Conservation (phyloP, 2,113 vertebrate genomes). For the Vidua chalybeata region DNA sequence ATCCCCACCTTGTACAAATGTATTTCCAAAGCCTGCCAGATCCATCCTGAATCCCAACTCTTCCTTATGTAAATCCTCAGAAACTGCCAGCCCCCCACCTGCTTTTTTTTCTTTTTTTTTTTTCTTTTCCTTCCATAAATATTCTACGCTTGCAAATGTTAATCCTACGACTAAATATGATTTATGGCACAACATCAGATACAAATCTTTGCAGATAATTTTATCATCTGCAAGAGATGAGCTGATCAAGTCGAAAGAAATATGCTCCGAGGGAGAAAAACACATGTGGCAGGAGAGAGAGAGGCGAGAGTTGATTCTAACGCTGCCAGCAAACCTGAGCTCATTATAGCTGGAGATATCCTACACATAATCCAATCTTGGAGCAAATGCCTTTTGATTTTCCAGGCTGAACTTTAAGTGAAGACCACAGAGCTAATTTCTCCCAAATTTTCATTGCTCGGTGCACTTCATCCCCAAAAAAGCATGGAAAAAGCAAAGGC, state of each 20-base stretch:
- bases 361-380: slow-evolving; percentile 1
- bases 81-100: background rate
- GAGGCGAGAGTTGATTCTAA: slow-evolving; percentile 12
- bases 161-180: slow-evolving; percentile 19
- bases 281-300: background rate
- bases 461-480: background rate
- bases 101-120: background rate
- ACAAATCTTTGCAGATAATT: slow-evolving; percentile 46
- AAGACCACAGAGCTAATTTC: background rate
- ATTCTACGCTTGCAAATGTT: slow-evolving; percentile 23
- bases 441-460: background rate
- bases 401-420: background rate
- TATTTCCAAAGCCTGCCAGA: background rate
- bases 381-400: slow-evolving; percentile 13
- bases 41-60: background rate
- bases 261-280: background rate
- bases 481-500: background rate
- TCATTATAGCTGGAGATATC: slow-evolving; percentile 34
- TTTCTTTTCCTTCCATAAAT: background rate
- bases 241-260: slow-evolving; percentile 40
- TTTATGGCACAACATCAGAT: slow-evolving; percentile 30
- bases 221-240: slow-evolving; percentile 50
- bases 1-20: background rate
- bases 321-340: slow-evolving; percentile 9
- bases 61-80: background rate